phyloP scores from a whole-genome alignment of 2,888 invertebrate species.

The Ischnura elegans region DNA sequence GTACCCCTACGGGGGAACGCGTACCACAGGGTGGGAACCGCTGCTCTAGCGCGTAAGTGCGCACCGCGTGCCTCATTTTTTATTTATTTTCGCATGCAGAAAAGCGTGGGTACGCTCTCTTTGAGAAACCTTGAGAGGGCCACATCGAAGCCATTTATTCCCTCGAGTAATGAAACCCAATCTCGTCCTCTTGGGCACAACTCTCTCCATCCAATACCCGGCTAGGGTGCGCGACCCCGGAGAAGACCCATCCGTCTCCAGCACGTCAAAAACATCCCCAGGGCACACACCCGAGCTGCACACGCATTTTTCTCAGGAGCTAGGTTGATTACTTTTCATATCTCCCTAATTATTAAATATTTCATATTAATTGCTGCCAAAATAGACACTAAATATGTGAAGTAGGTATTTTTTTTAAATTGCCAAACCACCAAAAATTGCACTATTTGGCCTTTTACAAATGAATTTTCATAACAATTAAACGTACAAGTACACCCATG shows the following conservation, averaged over 20 bases:
- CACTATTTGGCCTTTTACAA: too few species aligned
- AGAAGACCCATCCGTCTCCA: not conserved
- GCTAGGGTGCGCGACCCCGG: not conserved
- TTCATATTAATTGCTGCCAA: too few species aligned
- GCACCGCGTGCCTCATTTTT: not conserved
- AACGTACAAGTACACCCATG: too few species aligned
- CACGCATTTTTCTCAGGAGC: not conserved
- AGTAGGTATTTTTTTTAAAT: too few species aligned
- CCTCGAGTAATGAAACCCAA: not conserved
- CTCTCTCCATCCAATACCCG: not conserved
- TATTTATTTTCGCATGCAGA: slow-evolving; percentile 6
- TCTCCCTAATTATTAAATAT: too few species aligned
- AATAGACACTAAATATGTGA: too few species aligned
- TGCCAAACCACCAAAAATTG: too few species aligned
- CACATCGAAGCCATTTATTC: slow-evolving; percentile 2
- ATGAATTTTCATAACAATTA: too few species aligned
- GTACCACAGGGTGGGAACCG: too few species aligned
- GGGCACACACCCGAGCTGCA: not conserved
- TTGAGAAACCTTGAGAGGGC: not conserved
- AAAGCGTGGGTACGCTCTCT: not conserved
- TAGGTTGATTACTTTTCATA: not conserved
- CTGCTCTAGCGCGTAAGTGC: not conserved
- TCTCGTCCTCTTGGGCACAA: not conserved
- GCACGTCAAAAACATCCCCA: not conserved
- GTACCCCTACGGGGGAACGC: too few species aligned